These are phyloP conservation scores for Strix aluco DNA, from an alignment of 2,113 vertebrate genomes.

Conservation along the genomic window DNA sequence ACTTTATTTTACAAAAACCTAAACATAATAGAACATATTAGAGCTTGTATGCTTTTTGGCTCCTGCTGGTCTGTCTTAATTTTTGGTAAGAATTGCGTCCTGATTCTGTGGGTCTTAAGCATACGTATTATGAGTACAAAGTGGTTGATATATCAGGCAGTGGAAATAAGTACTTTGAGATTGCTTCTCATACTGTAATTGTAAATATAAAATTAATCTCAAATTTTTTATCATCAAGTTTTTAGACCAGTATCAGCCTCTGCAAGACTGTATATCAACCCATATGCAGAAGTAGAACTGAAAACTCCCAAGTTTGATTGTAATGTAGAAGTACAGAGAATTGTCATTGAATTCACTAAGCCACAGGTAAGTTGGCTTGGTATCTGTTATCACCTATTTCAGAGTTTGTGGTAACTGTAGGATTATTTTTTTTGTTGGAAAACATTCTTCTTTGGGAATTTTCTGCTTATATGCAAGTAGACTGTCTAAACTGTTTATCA, in stretches of 20 bases:
- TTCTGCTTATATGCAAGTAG: neutral
- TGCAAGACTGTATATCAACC: conserved; percentile 92
- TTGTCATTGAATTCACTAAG: conserved; percentile 90
- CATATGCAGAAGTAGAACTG: conserved; percentile 86
- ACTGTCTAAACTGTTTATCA: neutral
- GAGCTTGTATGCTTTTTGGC: neutral
- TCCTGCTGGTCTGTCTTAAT: neutral
- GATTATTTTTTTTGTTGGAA: neutral
- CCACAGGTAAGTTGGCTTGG: conserved; percentile 79
- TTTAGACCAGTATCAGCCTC: conserved; percentile 94
- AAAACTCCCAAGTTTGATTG: conserved; percentile 86
- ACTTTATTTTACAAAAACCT: neutral
- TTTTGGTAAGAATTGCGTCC: neutral
- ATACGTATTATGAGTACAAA: rapidly evolving
- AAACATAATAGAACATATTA: neutral
- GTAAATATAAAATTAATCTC: neutral
- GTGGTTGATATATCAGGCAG: neutral
- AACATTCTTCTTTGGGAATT: neutral
- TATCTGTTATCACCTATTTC: neutral
- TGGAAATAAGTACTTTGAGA: neutral
- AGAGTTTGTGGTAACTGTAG: neutral
- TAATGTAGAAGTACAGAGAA: conserved; percentile 91
- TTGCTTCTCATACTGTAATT: neutral
- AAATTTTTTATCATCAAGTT: conserved; percentile 72
- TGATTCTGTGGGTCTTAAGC: neutral